Evolutionary conservation across 2,888 invertebrate species (phyloP), one percentile per base, ranked within the genome.

Genomic region (Myopa testacea): DNA sequence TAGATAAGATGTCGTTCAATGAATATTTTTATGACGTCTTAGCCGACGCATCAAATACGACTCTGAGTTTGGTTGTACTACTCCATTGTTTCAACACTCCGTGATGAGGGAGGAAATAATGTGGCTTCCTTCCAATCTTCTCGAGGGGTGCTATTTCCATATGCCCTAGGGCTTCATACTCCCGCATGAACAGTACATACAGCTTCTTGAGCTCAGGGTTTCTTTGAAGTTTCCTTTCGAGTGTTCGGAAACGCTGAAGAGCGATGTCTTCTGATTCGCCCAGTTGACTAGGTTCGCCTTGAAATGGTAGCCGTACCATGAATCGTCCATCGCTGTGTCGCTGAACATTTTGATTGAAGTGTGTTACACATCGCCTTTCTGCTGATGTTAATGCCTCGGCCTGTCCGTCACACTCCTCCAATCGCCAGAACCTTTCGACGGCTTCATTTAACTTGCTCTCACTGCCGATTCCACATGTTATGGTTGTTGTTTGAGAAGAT

Each of bases 1-100:
- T n/a, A 40, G 76, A 38, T 55, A 72, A 16, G 26, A 79, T 69
- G 55, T 80, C 65, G 68, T 81, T 81, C 45, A 80, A 72, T 0
- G 70, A 78, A 10, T 26, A 34, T 3, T 45, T 52, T 3, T 62
- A 60, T 38, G 73, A 71, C 16, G 73, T 73, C 5, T 60, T 45
- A 19, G 77, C 77, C n/a, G 77, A 79, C n/a, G 76, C 79, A 78
- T 79, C 78, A 37, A 79, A 80, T 1, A 45, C 45, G 7, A 45
- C 45, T 45, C 6, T 45, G 45, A 3, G 45, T 45, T 45, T 45
- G 10, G 45, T 45, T 8, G 45, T 45, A 45, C 7, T 45, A 10
- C 45, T 45, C 6, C 10, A 6, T 8, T 6, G 45, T 10, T 45
- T 45, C 10, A 45, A 45, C 10, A 45, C 45, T 45, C 45, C 45